Percentiles rank a stretch among this genome's conserved stretches.
Evolutionary conservation across 1,140 invertebrate species (phyloP).

Genomic region (Lycorma delicatula): DNA sequence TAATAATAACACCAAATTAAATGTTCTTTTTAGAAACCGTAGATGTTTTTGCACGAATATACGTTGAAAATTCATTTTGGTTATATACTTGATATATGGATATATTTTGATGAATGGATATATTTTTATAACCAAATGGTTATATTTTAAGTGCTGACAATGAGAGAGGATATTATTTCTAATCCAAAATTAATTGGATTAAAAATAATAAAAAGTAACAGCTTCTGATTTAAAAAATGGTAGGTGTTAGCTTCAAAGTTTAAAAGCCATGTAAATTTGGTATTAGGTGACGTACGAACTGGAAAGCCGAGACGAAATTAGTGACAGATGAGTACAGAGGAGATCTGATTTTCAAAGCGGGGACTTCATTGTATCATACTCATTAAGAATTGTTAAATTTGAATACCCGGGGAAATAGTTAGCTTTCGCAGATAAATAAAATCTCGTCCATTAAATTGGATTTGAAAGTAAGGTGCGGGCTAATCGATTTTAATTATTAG

Average conservation of each 20-base stretch:
- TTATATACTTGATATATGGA: background rate
- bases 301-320: background rate
- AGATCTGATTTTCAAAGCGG: background rate
- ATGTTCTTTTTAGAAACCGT: slow-evolving; percentile 8
- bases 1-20: background rate
- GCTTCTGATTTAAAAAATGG: background rate
- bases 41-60: background rate
- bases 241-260: background rate
- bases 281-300: background rate
- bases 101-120: too few species aligned
- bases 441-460: background rate
- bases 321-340: background rate
- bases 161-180: background rate
- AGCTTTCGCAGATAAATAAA: background rate
- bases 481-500: background rate
- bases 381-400: background rate
- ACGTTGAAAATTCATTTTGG: background rate
- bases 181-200: background rate
- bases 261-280: background rate
- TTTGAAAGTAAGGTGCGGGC: background rate
- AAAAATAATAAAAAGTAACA: background rate
- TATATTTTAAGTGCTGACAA: background rate
- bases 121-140: too few species aligned
- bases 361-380: background rate
- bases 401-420: background rate